A percentile compares a stretch with the other conserved stretches of the same genome.
Conservation (phyloP, 2,113 vertebrate genomes). For the Caretta caretta region DNA sequence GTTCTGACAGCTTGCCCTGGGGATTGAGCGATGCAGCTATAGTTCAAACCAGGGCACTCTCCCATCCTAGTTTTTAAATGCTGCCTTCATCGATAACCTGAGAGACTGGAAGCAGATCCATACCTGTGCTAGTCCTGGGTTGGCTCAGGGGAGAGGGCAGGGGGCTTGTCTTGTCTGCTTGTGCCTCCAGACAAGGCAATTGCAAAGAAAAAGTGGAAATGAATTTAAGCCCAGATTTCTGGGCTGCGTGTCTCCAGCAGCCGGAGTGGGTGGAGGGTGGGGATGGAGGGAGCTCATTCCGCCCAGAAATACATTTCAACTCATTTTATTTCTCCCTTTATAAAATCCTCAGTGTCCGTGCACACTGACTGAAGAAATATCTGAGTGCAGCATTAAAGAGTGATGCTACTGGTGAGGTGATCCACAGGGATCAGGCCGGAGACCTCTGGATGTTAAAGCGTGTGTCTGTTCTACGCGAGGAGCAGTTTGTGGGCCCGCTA, state of each 20-base stretch:
- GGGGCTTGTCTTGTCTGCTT: not conserved
- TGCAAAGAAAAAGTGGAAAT: not conserved
- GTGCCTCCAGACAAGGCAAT: not conserved
- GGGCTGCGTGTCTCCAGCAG: not conserved
- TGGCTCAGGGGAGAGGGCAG: not conserved
- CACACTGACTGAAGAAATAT: not conserved
- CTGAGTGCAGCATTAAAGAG: accelerated
- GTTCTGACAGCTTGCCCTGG: not conserved
- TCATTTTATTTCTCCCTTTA: not conserved
- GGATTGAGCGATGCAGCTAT: not conserved
- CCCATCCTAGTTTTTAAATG: not conserved
- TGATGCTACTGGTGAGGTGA: not conserved
- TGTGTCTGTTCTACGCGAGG: not conserved
- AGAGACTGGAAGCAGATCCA: not conserved
- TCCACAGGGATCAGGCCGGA: not conserved
- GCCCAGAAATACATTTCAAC: not conserved
- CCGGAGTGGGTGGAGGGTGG: not conserved
- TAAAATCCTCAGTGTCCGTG: not conserved
- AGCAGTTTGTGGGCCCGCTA: not conserved
- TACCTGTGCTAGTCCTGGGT: not conserved
- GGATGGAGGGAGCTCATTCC: not conserved
- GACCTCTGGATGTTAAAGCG: not conserved
- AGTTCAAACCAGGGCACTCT: constrained; percentile 33
- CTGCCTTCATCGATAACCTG: not conserved
- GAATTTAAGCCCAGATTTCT: not conserved